Percentiles rank a stretch among this genome's conserved stretches.
These are phyloP conservation scores for Drosophila baimaii DNA, from an alignment of 1,140 invertebrate species.

Conservation along the genomic window DNA sequence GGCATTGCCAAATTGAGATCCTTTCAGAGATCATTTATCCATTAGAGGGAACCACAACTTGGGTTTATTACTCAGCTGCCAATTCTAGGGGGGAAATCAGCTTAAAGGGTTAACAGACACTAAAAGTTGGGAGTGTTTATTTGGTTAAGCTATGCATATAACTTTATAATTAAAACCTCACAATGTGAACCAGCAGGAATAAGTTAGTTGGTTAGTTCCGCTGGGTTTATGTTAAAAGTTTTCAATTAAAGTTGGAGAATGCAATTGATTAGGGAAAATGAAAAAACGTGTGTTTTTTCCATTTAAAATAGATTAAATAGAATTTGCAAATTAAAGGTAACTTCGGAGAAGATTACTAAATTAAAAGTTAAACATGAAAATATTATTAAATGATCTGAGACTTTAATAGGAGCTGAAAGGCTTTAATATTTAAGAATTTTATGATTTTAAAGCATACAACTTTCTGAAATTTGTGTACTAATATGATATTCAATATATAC, in stretches of 20 bases:
- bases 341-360: not conserved
- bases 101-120: not conserved
- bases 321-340: too few relatives aligned
- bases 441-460: not conserved
- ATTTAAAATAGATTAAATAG: not conserved
- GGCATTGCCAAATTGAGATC: constrained; percentile 38
- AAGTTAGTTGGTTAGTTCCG: not conserved
- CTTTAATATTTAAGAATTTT: too few relatives aligned
- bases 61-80: not conserved
- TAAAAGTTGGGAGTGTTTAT: constrained; percentile 1
- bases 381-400: not conserved
- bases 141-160: constrained; percentile 3
- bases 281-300: too few relatives aligned
- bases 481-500: not conserved
- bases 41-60: not conserved
- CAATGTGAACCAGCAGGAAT: not conserved
- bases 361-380: too few relatives aligned
- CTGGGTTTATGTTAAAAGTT: not conserved
- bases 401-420: not conserved
- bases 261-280: not conserved
- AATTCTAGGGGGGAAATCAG: not conserved
- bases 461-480: not conserved
- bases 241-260: not conserved
- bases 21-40: constrained; percentile 29
- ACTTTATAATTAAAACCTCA: constrained; percentile 11